A percentile compares a stretch with the other conserved stretches of the same genome.
Conservation (phyloP, 2,888 invertebrate species). For the Dromius quadrimaculatus region DNA sequence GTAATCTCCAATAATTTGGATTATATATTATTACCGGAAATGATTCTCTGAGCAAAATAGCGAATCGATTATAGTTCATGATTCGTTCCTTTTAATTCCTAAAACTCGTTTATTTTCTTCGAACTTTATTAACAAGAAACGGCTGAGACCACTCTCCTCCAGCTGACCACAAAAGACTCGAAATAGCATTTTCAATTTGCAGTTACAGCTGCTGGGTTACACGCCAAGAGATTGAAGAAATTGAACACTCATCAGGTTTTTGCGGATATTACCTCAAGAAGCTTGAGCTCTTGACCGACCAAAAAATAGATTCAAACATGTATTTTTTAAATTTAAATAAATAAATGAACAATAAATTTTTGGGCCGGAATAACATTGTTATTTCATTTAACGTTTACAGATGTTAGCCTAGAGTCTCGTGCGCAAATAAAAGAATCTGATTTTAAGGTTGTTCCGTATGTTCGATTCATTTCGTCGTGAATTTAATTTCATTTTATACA, state of each 20-base stretch:
- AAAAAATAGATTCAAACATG: too few relatives aligned
- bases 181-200: conserved; percentile 45
- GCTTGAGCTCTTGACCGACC: conserved; percentile 22
- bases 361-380: too few relatives aligned
- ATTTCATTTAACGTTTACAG: too few relatives aligned
- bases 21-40: too few relatives aligned
- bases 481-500: conserved; percentile 18
- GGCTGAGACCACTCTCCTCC: conserved; percentile 24
- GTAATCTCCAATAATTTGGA: too few relatives aligned
- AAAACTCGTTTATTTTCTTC: conserved; percentile 41
- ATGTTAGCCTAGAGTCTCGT: too few relatives aligned
- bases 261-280: conserved; percentile 30
- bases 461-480: conserved; percentile 17
- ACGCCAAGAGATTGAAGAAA: conserved; percentile 6
- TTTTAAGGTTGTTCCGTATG: too few relatives aligned
- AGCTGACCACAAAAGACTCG: conserved; percentile 45
- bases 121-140: conserved; percentile 48
- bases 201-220: conserved; percentile 43
- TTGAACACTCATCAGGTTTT: not conserved
- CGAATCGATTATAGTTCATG: conserved; percentile 37
- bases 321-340: too few relatives aligned
- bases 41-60: conserved; percentile 5
- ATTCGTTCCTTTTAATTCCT: conserved; percentile 41
- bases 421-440: too few relatives aligned
- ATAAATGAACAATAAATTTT: too few relatives aligned